Evolutionary conservation across 1,140 invertebrate species (phyloP).

Genomic region (Nomia melanderi): DNA sequence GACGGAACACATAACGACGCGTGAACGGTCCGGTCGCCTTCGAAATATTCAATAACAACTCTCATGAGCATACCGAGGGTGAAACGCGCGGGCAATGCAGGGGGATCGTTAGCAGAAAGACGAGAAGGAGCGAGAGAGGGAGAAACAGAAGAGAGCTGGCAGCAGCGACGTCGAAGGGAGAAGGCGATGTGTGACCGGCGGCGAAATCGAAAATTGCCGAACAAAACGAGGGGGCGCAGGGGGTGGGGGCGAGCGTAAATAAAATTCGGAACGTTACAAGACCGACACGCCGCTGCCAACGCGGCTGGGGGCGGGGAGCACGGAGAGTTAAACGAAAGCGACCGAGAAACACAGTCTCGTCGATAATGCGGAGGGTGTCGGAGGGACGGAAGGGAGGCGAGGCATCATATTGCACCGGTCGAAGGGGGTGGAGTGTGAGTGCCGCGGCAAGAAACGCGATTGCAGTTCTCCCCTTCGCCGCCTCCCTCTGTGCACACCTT

Average conservation of each 20-base stretch:
- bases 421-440: background rate
- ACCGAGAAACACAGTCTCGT: conserved; percentile 32
- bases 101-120: too few species aligned
- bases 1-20: too few species aligned
- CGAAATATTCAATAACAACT: conserved; percentile 1
- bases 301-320: too few species aligned
- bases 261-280: conserved; percentile 8
- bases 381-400: too few species aligned
- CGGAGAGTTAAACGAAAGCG: conserved; percentile 32
- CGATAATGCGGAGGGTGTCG: conserved; percentile 25
- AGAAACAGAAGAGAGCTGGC: background rate
- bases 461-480: conserved; percentile 14
- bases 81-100: background rate
- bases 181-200: background rate
- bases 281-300: background rate
- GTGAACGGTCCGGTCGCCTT: too few species aligned
- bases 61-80: background rate
- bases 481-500: conserved; percentile 27
- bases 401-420: conserved; percentile 38
- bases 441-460: conserved; percentile 31
- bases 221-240: background rate
- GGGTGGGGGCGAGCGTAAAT: conserved; percentile 21
- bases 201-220: conserved; percentile 2
- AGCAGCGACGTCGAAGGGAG: too few species aligned
- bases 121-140: background rate